Base-by-base conservation (phyloP, 2,888 invertebrate species). In the Nowickia ferox region DNA sequence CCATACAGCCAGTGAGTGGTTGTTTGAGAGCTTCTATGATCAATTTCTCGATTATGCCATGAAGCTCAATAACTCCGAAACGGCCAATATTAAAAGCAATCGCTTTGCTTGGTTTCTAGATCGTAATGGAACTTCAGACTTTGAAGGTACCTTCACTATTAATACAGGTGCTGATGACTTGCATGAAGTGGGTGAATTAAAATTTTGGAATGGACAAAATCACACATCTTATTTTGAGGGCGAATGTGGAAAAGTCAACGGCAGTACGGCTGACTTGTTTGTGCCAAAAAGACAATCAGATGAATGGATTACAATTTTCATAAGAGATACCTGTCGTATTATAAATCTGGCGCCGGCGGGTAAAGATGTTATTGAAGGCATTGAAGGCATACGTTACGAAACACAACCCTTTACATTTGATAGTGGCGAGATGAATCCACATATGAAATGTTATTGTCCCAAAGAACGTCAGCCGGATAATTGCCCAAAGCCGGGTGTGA, bases 91-190 rank as follows among this genome's bases (percentile, higher is more conserved):
- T 11, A 95, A 87, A 87, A 94, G 11, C 91, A 89, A 92, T 82
- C 95, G 95, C 88, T 98, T 98, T 92, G 98, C 96, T 0, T 97
- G 97, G 96, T 97, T 98, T 90, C 93, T 92, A 15, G 93, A 96
- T 96, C 95, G 97, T 87, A 97, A 97, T 91, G 94, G 94, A 11
- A 96, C 96, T 0, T 92, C 93, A 22, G 94, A 94, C 0, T 96
- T 94, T 89, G 97, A 97, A 90, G 97, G 97, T 0, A 92, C 94
- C 0, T 96, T 96, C 89, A 95, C 95, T 51, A 96, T 97, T 94
- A 94, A 95, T 87, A 96, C 96, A 0, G 97, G 97, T 0, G 93
- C 93, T 0, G 91, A 92, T 0, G 94, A 96, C 89, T 94, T 97
- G 66, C 92, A 93, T 0, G 93, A 95, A 86, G 93, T 97, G 76